Conservation (phyloP, 2,113 vertebrate genomes). For the Heptranchias perlo region DNA sequence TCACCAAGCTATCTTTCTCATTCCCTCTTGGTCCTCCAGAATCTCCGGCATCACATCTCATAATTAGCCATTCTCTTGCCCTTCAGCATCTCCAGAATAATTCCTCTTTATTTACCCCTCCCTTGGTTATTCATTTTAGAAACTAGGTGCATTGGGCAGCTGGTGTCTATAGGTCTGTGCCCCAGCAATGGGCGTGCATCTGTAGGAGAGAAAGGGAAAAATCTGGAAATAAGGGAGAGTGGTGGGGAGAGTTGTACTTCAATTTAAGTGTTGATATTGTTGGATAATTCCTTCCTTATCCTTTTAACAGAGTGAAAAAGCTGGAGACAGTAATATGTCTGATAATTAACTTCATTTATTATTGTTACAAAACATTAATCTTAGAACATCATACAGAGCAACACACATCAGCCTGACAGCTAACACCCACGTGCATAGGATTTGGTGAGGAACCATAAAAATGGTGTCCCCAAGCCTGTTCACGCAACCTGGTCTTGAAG, state of each 20-base stretch:
- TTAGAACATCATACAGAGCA: too few relatives aligned
- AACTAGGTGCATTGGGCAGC: not conserved
- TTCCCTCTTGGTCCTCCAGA: not conserved
- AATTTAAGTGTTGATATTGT: not conserved
- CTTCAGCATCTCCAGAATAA: not conserved
- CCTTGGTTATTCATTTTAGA: not conserved
- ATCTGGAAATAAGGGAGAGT: not conserved
- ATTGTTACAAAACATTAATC: too few relatives aligned
- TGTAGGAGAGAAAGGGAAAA: not conserved
- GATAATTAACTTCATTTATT: too few relatives aligned
- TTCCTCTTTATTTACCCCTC: too few relatives aligned
- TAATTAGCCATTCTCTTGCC: not conserved
- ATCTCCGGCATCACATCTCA: not conserved
- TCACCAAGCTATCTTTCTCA: not conserved
- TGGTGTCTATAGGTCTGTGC: not conserved
- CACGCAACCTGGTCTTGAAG: too few relatives aligned
- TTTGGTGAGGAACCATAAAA: too few relatives aligned
- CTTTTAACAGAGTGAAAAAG: too few relatives aligned
- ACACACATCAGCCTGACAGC: too few relatives aligned
- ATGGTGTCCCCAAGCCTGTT: too few relatives aligned
- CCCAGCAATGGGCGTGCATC: not conserved
- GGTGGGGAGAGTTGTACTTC: not conserved
- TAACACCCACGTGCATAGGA: too few relatives aligned
- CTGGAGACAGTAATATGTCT: too few relatives aligned
- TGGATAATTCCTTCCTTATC: too few relatives aligned